phyloP scores from a whole-genome alignment of 2,888 invertebrate genomes.

The Craniophora ligustri region DNA sequence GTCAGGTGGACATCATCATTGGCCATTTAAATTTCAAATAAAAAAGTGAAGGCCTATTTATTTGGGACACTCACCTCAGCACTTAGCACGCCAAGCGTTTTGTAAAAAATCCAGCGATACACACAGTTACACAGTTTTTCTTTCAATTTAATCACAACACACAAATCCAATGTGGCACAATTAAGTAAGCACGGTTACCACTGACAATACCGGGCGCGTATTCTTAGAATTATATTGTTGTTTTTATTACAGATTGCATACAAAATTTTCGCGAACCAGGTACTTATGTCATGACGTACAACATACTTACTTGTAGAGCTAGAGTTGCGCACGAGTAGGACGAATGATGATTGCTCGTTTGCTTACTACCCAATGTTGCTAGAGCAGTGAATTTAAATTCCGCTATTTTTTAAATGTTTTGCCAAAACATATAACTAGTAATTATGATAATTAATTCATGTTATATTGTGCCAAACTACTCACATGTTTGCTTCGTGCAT shows the following conservation, averaged over 20 bases:
- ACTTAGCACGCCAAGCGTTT: conserved; percentile 15
- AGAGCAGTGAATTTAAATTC: conserved; percentile 22
- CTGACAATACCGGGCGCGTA: conserved; percentile 18
- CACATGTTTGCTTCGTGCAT: no score
- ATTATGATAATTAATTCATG: not conserved
- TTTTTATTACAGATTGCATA: conserved; percentile 13
- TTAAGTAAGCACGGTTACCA: conserved; percentile 22
- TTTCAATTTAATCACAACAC: conserved; percentile 36
- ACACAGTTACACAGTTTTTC: conserved; percentile 33
- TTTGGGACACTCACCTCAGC: conserved; percentile 55
- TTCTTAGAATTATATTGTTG: conserved; percentile 46
- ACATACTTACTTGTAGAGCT: no score
- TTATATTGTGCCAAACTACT: no score
- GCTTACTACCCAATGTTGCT: conserved; percentile 18
- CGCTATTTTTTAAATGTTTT: not conserved
- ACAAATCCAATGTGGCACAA: conserved; percentile 40
- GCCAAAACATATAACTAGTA: not conserved
- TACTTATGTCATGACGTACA: conserved; percentile 8
- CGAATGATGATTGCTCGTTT: conserved; percentile 5
- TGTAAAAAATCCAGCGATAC: conserved; percentile 45
- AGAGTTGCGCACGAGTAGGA: conserved; percentile 49
- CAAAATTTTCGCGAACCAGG: conserved; percentile 21
- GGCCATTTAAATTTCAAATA: conserved; percentile 18
- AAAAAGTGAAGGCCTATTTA: conserved; percentile 49
- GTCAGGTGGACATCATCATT: conserved; percentile 14